These are phyloP conservation scores for Diploptera punctata DNA, from an alignment of 2,888 invertebrate species.

Conservation along the genomic window DNA sequence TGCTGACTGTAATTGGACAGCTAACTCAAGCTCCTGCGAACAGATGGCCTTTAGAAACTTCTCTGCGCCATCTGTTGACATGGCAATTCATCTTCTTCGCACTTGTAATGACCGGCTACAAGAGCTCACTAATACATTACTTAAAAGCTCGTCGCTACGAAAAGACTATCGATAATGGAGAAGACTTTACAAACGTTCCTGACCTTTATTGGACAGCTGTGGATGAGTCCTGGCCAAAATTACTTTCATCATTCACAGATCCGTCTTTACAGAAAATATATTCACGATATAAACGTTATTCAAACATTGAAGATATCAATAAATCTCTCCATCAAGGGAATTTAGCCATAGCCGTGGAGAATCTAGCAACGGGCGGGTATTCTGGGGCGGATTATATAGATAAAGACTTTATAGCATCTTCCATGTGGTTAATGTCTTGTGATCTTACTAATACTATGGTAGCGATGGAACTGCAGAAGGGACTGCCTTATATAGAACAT, in stretches of 20 bases:
- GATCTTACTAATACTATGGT: not conserved
- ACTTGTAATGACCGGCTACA: not conserved
- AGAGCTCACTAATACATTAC: not conserved
- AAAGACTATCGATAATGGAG: not conserved
- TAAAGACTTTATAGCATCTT: not conserved
- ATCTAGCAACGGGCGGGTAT: not conserved
- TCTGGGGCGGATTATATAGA: not conserved
- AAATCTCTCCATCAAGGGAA: not conserved
- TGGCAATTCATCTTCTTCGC: not conserved
- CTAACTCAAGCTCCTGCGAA: not conserved
- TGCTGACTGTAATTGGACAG: not conserved
- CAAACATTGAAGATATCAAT: not conserved
- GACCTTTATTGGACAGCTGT: conserved; percentile 4
- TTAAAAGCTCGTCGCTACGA: not conserved
- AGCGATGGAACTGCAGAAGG: not conserved
- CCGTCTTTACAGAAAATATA: not conserved
- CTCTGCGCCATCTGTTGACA: not conserved
- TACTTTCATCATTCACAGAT: not conserved
- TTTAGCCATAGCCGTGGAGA: not conserved
- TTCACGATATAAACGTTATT: not conserved
- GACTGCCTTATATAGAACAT: not conserved
- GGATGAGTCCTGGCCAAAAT: not conserved
- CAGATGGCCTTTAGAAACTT: not conserved
- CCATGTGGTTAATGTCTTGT: not conserved
- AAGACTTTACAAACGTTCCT: not conserved